phyloP scores from a whole-genome alignment of 2,888 invertebrate species.

The Clostera curtula region DNA sequence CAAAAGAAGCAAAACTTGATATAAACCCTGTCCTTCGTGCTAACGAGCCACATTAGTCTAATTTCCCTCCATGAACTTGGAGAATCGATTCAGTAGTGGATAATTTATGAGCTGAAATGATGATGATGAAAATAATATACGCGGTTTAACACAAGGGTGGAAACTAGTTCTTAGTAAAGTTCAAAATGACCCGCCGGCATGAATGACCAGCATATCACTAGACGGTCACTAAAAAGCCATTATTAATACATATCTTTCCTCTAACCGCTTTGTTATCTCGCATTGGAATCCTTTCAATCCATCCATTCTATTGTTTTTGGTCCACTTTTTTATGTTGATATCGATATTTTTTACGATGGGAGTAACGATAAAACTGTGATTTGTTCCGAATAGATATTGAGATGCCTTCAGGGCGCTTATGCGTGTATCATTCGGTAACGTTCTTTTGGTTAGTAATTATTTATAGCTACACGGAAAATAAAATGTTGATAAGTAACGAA shows the following conservation, averaged over 20 bases:
- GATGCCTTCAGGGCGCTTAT: constrained; percentile 56
- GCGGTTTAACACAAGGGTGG: constrained; percentile 17
- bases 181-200: constrained; percentile 37
- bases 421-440: constrained; percentile 63
- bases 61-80: too few species aligned
- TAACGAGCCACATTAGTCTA: too few species aligned
- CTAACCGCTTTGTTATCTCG: constrained; percentile 57
- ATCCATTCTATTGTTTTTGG: constrained; percentile 71
- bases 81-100: too few species aligned
- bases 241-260: constrained; percentile 67
- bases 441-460: constrained; percentile 66
- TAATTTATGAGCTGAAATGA: not conserved
- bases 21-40: too few species aligned
- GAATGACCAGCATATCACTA: constrained; percentile 44
- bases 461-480: constrained; percentile 52
- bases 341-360: constrained; percentile 72
- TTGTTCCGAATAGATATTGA: constrained; percentile 67
- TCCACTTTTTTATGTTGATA: constrained; percentile 68
- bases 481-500: too few species aligned
- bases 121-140: not conserved
- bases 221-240: constrained; percentile 54
- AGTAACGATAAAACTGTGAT: constrained; percentile 68
- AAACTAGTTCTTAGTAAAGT: constrained; percentile 24
- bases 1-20: too few species aligned
- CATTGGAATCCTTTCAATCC: constrained; percentile 68